Evolutionary conservation across 2,113 vertebrate species (phyloP), one percentile per base, ranked within the genome.

Genomic region (Bubo blakistoni): DNA sequence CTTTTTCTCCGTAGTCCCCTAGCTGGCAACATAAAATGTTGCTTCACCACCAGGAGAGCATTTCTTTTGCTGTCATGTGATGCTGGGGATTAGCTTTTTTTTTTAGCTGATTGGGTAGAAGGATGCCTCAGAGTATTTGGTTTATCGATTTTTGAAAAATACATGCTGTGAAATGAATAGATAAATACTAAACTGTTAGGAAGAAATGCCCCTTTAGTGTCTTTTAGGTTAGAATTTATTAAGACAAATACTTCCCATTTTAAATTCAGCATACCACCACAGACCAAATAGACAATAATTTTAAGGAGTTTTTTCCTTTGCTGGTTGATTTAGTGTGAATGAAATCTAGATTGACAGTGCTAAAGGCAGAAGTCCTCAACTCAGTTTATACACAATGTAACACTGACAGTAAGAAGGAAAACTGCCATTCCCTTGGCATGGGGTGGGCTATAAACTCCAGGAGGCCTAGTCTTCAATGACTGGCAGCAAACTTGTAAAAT

Each of bases 131-230:
- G 1, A 69, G 46, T 51, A 47, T 92, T 74, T 36, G 61, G 12
- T 58, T 90, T 94, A 94, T 61, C 87, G 79, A 92, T 83, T 97
- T 95, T 91, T 95, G 61, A 74, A 93, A 97, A 94, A 85, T 81
- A 78, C 26, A 81, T 26, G 77, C n/a, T 74, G 73, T 84, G 83
- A 89, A 77, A 87, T 91, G 36, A 76, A 27, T 91, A 90, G 86
- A 69, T 82, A 81, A 88, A 89, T 47, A 36, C 85, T 38, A 62
- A 96, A 54, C 86, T 51, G 27, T 80, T 79, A 57, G 81, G 34
- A 88, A 96, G 54, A 92, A 77, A 71, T 94, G 77, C 59, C 52
- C 38, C 66, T 77, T 82, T 36, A 67, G 40, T 83, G 44, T 81
- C 46, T 80, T 55, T 57, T 63, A n/a, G 40, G 51, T 81, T 90